These are phyloP conservation scores for Zaprionus ornatus DNA, from an alignment of 1,140 invertebrate genomes.

Conservation along the genomic window DNA sequence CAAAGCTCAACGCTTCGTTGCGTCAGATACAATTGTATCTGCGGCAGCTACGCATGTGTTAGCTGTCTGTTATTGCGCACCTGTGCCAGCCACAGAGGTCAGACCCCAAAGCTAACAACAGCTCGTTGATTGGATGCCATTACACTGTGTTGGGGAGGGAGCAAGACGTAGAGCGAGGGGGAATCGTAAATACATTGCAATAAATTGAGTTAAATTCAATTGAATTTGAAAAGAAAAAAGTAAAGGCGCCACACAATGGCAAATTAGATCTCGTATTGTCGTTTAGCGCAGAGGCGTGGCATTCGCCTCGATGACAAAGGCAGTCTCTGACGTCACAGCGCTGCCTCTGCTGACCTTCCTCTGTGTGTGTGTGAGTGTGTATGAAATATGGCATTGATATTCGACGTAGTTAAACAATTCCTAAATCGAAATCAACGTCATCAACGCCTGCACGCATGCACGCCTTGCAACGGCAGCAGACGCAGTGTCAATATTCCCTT, in stretches of 20 bases:
- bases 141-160: slow-evolving; percentile 8
- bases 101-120: slow-evolving; percentile 50
- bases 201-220: slow-evolving; percentile 57
- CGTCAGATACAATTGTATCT: slow-evolving; percentile 23
- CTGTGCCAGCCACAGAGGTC: slow-evolving; percentile 51
- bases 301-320: slow-evolving; percentile 23
- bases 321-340: slow-evolving; percentile 36
- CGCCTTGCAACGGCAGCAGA: slow-evolving; percentile 1
- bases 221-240: slow-evolving; percentile 44
- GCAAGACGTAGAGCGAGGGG: neutral
- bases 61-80: slow-evolving; percentile 41
- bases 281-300: slow-evolving; percentile 27
- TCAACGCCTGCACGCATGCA: slow-evolving; percentile 28
- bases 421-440: neutral
- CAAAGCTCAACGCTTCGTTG: slow-evolving; percentile 22
- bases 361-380: neutral
- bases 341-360: neutral
- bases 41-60: slow-evolving; percentile 31
- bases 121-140: slow-evolving; percentile 63
- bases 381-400: slow-evolving; percentile 27
- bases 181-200: slow-evolving; percentile 34
- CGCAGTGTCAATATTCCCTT: slow-evolving; percentile 52
- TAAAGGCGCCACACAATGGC: slow-evolving; percentile 51
- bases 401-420: neutral
- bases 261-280: slow-evolving; percentile 68